Evolutionary conservation across 2,113 vertebrate species (phyloP).

Genomic region (Cyanocitta stelleri): DNA sequence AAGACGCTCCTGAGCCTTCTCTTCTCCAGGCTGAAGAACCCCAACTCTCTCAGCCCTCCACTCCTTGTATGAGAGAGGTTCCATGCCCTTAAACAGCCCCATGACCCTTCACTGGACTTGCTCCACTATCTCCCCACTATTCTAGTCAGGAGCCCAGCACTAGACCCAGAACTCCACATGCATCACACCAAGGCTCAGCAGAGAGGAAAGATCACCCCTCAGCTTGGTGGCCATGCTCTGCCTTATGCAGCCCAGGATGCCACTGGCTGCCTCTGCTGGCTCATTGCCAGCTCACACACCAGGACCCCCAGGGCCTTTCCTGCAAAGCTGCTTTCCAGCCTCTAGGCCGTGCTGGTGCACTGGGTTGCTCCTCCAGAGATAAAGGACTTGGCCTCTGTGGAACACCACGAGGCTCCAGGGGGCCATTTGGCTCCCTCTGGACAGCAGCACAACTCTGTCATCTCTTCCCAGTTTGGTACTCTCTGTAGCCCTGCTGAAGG

Average conservation of each 20-base stretch:
- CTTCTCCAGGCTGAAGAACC: not conserved
- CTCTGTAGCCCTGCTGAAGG: not conserved
- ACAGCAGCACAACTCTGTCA: not conserved
- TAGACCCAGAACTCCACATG: not conserved
- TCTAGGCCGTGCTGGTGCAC: not conserved
- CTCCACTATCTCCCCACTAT: not conserved
- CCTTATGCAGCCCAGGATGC: not conserved
- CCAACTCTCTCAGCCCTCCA: not conserved
- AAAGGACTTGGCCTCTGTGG: not conserved
- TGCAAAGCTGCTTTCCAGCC: not conserved
- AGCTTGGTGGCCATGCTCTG: not conserved
- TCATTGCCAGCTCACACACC: not conserved
- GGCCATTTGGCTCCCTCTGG: not conserved
- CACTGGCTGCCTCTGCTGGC: not conserved
- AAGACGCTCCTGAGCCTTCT: not conserved
- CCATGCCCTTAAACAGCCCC: not conserved
- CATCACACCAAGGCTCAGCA: not conserved
- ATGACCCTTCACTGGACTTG: not conserved
- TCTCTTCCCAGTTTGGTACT: not conserved
- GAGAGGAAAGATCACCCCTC: not conserved
- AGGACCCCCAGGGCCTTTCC: not conserved
- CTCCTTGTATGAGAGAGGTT: not conserved
- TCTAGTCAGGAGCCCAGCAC: not conserved
- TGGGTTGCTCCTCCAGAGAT: not conserved
- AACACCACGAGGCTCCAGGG: not conserved